Evolutionary conservation across 2,113 vertebrate genomes (phyloP), one percentile per base, ranked within the genome.

Genomic region (Solea solea): DNA sequence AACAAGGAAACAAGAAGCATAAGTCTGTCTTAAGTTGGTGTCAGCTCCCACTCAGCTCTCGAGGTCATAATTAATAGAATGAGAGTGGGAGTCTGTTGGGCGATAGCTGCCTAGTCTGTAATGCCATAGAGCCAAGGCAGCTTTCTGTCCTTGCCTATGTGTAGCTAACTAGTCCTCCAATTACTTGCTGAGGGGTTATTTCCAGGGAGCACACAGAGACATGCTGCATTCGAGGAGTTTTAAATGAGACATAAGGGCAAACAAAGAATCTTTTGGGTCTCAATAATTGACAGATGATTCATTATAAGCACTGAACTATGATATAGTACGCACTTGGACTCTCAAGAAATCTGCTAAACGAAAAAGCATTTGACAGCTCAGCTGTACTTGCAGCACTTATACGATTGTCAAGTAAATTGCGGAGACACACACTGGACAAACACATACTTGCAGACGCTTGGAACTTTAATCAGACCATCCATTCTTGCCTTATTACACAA

Each of bases 51-150:
- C 72, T 63, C 65, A 79, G 60, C 39, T 82, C 84, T 73, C 60
- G 68, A 64, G 76, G 67, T 87, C 74, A 72, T 81, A 72, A 78
- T 88, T 90, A 88, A 87, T 83, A 85, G 83, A 85, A 84, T 49
- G 45, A 79, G 64, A 71, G 78, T 59, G 69, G 76, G 71, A 72
- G 80, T 82, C 75, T 50, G 21, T 12, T 59, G 57, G 67, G 76
- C 81, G 8, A 39, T 57, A 64, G 77, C 78, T 71, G 51, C 68
- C 40, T 75, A 44, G 48, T 53, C 21, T 0, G 60, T 59, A 53
- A 48, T 49, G 70, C 53, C 13, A 14, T 6, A 61, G 44, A 72
- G 59, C 59, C 78, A 46, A 25, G 62, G 6, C 55, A 54, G 56
- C 50, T 64, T 53, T 71, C 59, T 25, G 45, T 60, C 67, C 10